Base-by-base conservation (phyloP, 2,888 invertebrate genomes). In the Celastrina argiolus region DNA sequence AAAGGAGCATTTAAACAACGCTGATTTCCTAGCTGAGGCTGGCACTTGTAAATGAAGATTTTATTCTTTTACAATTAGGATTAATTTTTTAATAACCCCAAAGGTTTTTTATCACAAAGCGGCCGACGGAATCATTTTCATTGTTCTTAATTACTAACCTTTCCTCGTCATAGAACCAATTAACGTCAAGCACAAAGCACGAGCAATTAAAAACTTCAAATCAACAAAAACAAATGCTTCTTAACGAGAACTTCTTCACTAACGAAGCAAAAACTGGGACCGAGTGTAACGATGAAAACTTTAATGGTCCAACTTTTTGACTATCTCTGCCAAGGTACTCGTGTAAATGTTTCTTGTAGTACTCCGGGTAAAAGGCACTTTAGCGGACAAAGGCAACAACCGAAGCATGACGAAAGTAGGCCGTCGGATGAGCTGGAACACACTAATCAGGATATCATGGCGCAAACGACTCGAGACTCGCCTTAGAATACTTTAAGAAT, bases 391-490 rank as follows among this genome's bases (percentile, higher is more conserved):
- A 81, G 81, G 22, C 75, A 71, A 74, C 74, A 75, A 77, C 76
- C 75, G 75, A 74, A 73, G 74, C 73, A 72, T 71, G 71, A 58
- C 68, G 72, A 79, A 86, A 84, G 74, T 83, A 84, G 85, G 85
- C 80, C 83, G 82, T 36, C 39, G n/a, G 39, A 61, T 61, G 39
- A 61, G 61, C 71, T 56, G 70, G 69, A 68, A 66, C 67, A 65
- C 66, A 61, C 67, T 66, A 68, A 66, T 69, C 67, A 67, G 66
- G 42, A 64, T 61, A 61, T 36, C 14, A 22, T 56, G 22, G 56
- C 10, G 26, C 56, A 6, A 26, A 28, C 14, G 31, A 7, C 31
- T 5, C 51, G 22, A 51, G 51, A 61, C 10, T 39, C 61, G 39
- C 61, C 12, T 61, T 7, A 18, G 61, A 61, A 36, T 34, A 59